phyloP scores from a whole-genome alignment of 2,113 vertebrate species.

The Neogale vison region DNA sequence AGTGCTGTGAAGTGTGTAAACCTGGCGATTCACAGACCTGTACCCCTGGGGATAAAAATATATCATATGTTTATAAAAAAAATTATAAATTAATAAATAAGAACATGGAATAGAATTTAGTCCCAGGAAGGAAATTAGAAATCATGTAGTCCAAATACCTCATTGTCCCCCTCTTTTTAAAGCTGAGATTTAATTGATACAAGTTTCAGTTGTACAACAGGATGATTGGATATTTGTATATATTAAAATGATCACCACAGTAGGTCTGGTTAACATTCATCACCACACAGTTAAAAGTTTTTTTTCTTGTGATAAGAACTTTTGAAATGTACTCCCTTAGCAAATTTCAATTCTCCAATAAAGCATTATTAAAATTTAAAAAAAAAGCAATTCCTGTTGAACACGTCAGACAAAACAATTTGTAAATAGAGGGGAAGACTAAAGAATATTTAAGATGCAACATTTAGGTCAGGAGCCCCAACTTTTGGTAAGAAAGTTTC shows the following conservation, averaged over 20 bases:
- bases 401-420: background rate
- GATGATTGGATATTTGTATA: background rate
- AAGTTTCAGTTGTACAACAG: background rate
- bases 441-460: background rate
- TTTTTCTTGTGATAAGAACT: background rate
- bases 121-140: background rate
- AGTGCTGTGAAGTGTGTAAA: too few relatives aligned
- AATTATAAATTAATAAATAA: too few relatives aligned
- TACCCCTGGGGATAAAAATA: too few relatives aligned
- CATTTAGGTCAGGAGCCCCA: background rate
- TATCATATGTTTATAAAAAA: too few relatives aligned
- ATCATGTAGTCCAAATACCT: background rate
- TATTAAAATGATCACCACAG: background rate
- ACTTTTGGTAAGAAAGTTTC: background rate
- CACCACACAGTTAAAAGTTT: background rate
- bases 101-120: background rate
- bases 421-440: background rate
- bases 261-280: background rate
- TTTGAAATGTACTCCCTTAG: background rate
- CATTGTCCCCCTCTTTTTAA: background rate
- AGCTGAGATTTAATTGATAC: background rate
- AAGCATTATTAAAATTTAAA: background rate
- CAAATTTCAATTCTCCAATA: background rate
- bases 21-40: too few relatives aligned
- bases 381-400: background rate